Evolutionary conservation across 2,888 invertebrate species (phyloP), one percentile per base, ranked within the genome.

Genomic region (Meandrusa payeni): DNA sequence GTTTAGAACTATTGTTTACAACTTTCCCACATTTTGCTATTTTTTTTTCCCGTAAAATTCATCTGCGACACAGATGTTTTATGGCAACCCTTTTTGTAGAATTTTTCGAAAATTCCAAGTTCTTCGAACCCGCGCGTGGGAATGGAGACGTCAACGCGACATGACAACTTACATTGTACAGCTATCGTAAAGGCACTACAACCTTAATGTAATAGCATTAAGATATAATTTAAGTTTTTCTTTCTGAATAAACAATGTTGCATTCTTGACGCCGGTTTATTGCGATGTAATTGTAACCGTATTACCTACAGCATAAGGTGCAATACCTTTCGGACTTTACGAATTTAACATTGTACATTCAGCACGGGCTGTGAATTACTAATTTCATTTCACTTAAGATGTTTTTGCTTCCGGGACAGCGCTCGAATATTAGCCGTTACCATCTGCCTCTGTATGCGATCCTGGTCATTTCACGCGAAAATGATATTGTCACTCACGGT

Each of bases 121-220:
- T 63, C 61, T 42, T 45, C 51, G 57, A 57, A 59, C 44, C 44
- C 45, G 38, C 36, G 46, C 65, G 63, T 68, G 65, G 65, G 66
- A 68, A 65, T 44, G 33, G 27, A 51, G 46, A 38, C 41, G 46
- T 47, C 47, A 37, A 46, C 20, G 31, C 28, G 29, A 41, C 39
- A 47, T 46, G 39, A 45, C 43, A 48, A 39, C 34, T 22, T 32
- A 44, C 28, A 19, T 27, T 27, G 28, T 24, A 12, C 32, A 20
- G 24, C 13, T 20, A 5, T 9, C 7, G 10, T 28, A 15, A 29
- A 38, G 7, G 15, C 41, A 40, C 20, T 32, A 23, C 5, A n/a
- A 36, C 40, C 46, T 43, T 53, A 42, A 45, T 11, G 0, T 6
- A 3, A 27, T 5, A 2, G 43, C 0, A 6, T 28, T 54, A 54